A percentile compares a stretch with the other conserved stretches of the same genome.
These are phyloP conservation scores for Apodemus sylvaticus DNA, from an alignment of 2,113 vertebrate genomes.

Conservation along the genomic window DNA sequence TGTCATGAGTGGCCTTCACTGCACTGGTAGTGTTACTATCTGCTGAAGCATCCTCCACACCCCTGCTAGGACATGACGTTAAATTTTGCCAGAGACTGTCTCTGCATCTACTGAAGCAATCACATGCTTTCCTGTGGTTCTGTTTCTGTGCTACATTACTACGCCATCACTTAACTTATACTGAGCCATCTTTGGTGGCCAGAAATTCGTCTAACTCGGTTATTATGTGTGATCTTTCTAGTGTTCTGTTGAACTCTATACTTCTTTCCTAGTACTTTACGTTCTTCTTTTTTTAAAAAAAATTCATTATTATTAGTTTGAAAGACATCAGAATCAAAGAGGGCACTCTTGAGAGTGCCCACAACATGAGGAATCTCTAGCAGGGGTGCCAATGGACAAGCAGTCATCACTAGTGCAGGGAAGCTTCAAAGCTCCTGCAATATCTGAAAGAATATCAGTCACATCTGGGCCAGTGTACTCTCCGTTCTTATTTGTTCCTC, in stretches of 20 bases:
- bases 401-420: conserved; percentile 91
- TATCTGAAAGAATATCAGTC: conserved; percentile 97
- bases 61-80: too few relatives aligned
- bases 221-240: background rate
- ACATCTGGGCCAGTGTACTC: conserved; percentile 93
- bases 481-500: background rate
- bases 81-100: background rate
- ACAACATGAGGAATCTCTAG: conserved; percentile 97
- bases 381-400: conserved; percentile 94
- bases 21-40: background rate
- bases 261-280: background rate
- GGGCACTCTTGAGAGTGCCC: conserved; percentile 95
- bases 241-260: background rate
- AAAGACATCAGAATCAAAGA: conserved; percentile 98
- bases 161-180: background rate
- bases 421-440: conserved; percentile 95
- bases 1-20: background rate
- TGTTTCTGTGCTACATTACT: background rate
- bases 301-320: conserved; percentile 92
- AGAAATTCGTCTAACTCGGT: background rate
- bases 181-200: background rate
- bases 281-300: too few relatives aligned
- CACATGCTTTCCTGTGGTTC: background rate
- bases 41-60: background rate
- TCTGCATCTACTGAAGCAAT: background rate